phyloP scores from a whole-genome alignment of 2,888 invertebrate genomes.

The Marasmarcha lunaedactyla region DNA sequence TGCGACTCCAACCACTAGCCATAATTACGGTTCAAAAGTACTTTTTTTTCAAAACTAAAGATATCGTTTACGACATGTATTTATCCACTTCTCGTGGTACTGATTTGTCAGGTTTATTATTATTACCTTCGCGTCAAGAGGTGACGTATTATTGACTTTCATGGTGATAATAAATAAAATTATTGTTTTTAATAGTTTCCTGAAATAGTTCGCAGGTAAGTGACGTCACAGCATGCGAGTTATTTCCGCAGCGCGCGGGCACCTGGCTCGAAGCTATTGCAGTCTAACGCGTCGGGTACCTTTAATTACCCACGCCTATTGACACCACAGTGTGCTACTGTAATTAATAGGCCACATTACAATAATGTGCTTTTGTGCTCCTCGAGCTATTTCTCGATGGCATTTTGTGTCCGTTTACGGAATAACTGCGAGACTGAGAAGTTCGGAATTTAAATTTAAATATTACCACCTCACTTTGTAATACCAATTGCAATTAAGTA shows the following conservation, averaged over 20 bases:
- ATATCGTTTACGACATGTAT: not conserved
- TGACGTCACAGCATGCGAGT: not conserved
- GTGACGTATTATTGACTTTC: too few species aligned
- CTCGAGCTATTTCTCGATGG: too few species aligned
- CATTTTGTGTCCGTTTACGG: too few species aligned
- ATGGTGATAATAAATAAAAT: not conserved
- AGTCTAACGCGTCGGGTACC: constrained; percentile 33
- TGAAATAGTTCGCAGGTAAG: not conserved
- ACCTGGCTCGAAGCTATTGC: constrained; percentile 42
- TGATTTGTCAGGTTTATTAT: not conserved
- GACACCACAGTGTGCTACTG: constrained; percentile 14
- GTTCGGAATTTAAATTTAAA: too few species aligned
- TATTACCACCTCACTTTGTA: too few species aligned
- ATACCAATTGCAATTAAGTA: too few species aligned
- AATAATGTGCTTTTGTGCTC: not conserved
- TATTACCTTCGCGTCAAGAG: too few species aligned
- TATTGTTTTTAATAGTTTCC: not conserved
- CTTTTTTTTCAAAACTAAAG: not conserved
- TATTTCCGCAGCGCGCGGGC: constrained; percentile 19
- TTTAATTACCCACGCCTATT: constrained; percentile 34
- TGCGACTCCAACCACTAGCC: not conserved
- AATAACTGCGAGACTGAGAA: too few species aligned
- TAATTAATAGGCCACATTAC: not conserved
- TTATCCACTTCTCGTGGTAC: not conserved
- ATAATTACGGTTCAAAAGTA: not conserved